Percentiles rank a stretch among this genome's conserved stretches.
phyloP scores from a whole-genome alignment of 2,797 vertebrate species.

The Sitta carolinensis region DNA sequence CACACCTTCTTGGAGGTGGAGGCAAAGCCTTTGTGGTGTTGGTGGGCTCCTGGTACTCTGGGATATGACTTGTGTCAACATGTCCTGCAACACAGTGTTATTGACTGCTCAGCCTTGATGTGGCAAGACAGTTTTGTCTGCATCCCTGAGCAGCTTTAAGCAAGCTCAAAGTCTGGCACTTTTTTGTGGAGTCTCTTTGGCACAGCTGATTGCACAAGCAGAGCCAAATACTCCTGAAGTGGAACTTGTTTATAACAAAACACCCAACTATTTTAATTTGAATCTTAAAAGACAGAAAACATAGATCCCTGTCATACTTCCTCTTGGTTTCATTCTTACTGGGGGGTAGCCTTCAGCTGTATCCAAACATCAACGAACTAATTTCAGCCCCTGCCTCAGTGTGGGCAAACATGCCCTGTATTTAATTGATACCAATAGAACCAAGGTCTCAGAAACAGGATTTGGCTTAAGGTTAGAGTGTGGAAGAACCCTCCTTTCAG shows the following conservation, averaged over 20 bases:
- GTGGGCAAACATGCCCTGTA: background rate
- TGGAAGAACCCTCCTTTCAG: background rate
- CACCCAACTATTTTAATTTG: background rate
- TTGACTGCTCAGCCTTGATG: constrained; percentile 14
- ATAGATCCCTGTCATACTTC: background rate
- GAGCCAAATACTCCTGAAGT: background rate
- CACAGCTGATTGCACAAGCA: background rate
- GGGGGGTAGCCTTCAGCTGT: background rate
- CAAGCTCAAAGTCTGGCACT: background rate
- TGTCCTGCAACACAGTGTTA: background rate
- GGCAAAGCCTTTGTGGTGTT: background rate
- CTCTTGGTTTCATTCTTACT: background rate
- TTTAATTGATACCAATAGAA: background rate
- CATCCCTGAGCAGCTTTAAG: background rate
- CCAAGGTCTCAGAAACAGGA: background rate
- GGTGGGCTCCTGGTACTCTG: background rate
- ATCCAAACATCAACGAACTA: background rate
- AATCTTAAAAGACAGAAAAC: background rate
- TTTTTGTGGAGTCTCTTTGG: background rate
- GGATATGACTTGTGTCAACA: background rate
- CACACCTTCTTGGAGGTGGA: background rate
- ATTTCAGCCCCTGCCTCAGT: background rate
- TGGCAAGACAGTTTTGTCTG: background rate
- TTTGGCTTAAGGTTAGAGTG: background rate
- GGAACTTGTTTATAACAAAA: background rate